Evolutionary conservation across 1,140 invertebrate species (phyloP).

Genomic region (Bemisia tabaci): DNA sequence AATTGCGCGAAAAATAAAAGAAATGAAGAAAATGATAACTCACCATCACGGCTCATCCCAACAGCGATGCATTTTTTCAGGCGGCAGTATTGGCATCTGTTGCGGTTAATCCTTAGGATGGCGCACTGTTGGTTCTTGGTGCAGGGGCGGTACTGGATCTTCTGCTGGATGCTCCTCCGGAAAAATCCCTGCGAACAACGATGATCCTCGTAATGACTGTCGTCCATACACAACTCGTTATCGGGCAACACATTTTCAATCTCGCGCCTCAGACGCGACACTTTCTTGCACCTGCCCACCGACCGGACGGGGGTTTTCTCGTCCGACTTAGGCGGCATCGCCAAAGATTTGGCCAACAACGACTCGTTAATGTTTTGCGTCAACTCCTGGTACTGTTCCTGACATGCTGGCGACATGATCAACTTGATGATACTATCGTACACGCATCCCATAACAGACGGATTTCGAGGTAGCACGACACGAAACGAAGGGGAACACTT

Average conservation of each 20-base stretch:
- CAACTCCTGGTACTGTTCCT: background rate
- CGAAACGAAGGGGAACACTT: no score
- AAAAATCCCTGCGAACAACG: slow-evolving; percentile 59
- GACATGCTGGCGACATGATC: background rate
- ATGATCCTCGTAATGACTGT: background rate
- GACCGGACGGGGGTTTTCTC: background rate
- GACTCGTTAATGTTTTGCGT: background rate
- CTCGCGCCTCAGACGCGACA: background rate
- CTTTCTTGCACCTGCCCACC: background rate
- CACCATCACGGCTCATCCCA: slow-evolving; percentile 96
- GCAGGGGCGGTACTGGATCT: slow-evolving; percentile 94
- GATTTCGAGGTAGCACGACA: background rate
- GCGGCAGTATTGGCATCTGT: slow-evolving; percentile 92
- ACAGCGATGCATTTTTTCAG: slow-evolving; percentile 96
- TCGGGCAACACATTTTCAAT: background rate
- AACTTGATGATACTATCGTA: background rate
- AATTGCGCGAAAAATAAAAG: background rate
- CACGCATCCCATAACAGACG: background rate
- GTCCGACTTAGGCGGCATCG: background rate
- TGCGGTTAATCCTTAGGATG: slow-evolving; percentile 90
- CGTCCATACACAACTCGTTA: background rate
- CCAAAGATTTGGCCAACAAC: background rate
- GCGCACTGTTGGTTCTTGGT: slow-evolving; percentile 96
- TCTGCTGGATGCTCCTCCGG: slow-evolving; percentile 86
- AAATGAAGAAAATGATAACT: slow-evolving; percentile 29